Evolutionary conservation across 35 echinoderm and acorn worm species (phyloP).

Genomic region (Anneissia japonica): DNA sequence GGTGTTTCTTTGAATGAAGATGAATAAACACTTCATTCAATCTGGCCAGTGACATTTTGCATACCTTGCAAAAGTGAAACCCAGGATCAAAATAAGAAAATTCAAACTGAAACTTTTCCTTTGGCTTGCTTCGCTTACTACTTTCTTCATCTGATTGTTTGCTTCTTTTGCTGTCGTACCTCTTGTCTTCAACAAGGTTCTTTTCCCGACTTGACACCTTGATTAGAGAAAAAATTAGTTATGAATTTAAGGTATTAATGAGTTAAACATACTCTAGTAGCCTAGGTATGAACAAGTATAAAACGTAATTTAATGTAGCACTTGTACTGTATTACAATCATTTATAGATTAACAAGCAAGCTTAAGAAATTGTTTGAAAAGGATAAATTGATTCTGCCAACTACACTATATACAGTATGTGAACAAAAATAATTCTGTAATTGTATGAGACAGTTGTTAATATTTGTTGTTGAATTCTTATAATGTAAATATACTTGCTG

Average conservation of each 20-base stretch:
- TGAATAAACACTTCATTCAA: slow-evolving; percentile 79
- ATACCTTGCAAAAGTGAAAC: slow-evolving; percentile 82
- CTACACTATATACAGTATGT: no score
- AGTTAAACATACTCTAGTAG: no score
- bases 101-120: slow-evolving; percentile 66
- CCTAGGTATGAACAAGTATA: no score
- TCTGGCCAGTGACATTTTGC: slow-evolving; percentile 54
- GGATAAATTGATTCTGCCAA: no score
- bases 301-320: no score
- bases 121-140: slow-evolving; percentile 1
- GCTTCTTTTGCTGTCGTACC: neutral
- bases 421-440: no score
- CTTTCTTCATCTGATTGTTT: neutral
- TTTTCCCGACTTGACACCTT: neutral
- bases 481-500: no score
- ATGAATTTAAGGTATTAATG: neutral
- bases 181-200: neutral
- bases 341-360: no score
- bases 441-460: no score
- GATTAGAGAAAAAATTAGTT: neutral
- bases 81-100: slow-evolving; percentile 83
- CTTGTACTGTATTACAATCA: no score
- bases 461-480: no score
- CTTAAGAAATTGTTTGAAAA: no score
- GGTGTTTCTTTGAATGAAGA: slow-evolving; percentile 86